phyloP scores from a whole-genome alignment of 2,888 invertebrate species.

The Bembecia ichneumoniformis region DNA sequence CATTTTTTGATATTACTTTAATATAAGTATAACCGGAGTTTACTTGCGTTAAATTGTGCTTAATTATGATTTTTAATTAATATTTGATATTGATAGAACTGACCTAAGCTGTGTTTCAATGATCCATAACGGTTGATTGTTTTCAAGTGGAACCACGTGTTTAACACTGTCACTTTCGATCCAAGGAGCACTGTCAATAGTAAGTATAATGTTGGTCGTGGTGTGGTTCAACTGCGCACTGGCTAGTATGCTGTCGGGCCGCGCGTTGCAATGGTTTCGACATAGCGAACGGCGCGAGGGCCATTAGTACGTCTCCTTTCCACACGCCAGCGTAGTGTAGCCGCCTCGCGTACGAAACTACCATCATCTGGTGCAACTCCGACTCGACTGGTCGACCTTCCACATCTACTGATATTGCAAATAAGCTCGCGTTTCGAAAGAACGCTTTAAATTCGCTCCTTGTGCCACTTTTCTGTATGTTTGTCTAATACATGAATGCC shows the following conservation, averaged over 20 bases:
- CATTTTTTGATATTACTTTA: too few species aligned
- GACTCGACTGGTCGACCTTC: conserved; percentile 58
- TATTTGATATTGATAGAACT: background rate
- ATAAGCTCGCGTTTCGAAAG: conserved; percentile 59
- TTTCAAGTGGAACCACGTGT: conserved; percentile 22
- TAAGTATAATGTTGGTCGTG: conserved; percentile 27
- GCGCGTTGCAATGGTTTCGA: conserved; percentile 57
- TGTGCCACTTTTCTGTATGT: conserved; percentile 31
- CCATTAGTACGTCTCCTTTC: conserved; percentile 36
- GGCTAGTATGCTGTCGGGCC: conserved; percentile 32
- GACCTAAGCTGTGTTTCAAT: background rate
- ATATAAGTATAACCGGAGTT: conserved; percentile 20
- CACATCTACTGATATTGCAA: conserved; percentile 58
- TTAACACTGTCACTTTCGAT: conserved; percentile 58
- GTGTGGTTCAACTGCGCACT: conserved; percentile 39
- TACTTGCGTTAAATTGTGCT: too few species aligned
- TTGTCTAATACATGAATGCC: background rate
- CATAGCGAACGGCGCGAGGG: conserved; percentile 39
- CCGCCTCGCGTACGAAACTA: conserved; percentile 24
- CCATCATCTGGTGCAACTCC: conserved; percentile 29
- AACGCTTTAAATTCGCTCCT: conserved; percentile 39
- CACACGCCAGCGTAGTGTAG: conserved; percentile 14
- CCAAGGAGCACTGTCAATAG: conserved; percentile 15
- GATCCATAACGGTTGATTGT: too few species aligned
- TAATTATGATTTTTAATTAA: background rate